phyloP scores from a whole-genome alignment of 2,113 vertebrate species.

The Xiphias gladius region DNA sequence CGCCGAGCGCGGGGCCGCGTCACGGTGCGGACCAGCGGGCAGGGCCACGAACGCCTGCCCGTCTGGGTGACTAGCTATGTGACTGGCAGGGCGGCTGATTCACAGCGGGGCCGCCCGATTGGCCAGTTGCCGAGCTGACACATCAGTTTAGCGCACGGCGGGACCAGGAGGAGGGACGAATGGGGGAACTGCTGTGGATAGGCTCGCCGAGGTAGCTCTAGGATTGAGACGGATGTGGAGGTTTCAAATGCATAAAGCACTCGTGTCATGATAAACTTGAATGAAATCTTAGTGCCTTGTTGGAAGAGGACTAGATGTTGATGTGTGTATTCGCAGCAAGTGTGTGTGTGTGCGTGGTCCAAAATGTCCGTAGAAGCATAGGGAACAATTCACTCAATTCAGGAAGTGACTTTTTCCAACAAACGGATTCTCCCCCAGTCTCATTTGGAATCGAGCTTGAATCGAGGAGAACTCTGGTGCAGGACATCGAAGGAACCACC shows the following conservation, averaged over 20 bases:
- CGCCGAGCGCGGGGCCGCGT: constrained; percentile 7
- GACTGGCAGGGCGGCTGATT: constrained; percentile 33
- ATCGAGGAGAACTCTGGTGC: neutral
- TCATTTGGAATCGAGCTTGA: neutral
- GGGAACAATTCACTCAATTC: constrained; percentile 4
- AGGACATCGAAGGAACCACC: constrained; percentile 11
- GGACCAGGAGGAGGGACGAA: neutral
- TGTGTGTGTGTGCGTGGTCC: neutral
- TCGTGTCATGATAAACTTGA: constrained; percentile 88
- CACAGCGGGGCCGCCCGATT: constrained; percentile 26
- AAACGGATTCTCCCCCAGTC: neutral
- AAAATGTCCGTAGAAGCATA: constrained; percentile 1
- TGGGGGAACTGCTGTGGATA: neutral
- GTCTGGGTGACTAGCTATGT: neutral
- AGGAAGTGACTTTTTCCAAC: neutral
- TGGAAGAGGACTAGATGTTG: constrained; percentile 71
- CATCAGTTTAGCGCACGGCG: constrained; percentile 9
- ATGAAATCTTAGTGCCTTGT: constrained; percentile 95
- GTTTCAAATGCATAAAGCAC: constrained; percentile 68
- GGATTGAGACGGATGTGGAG: constrained; percentile 28
- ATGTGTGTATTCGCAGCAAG: neutral
- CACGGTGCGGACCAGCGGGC: neutral
- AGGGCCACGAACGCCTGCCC: neutral
- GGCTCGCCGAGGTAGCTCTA: constrained; percentile 20
- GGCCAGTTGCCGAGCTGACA: constrained; percentile 28